Evolutionary conservation across 2,888 invertebrate genomes (phyloP).

Genomic region (Cephus pulcher): DNA sequence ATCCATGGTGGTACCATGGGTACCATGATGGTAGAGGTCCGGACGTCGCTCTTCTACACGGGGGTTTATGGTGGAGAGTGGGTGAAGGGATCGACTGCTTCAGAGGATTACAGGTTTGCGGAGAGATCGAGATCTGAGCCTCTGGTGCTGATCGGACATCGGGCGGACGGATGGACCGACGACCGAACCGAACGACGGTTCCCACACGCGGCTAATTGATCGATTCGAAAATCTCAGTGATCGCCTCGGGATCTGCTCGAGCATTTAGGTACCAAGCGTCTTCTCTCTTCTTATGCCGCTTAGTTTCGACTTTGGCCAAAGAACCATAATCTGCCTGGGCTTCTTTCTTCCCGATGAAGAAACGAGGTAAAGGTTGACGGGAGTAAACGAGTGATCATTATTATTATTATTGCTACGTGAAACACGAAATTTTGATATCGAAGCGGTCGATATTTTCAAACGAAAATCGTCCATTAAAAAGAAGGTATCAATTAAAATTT

Average conservation of each 20-base stretch:
- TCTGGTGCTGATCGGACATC: constrained; percentile 56
- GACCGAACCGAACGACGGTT: constrained; percentile 56
- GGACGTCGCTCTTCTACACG: neutral
- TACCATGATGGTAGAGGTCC: constrained; percentile 8
- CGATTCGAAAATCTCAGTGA: constrained; percentile 66
- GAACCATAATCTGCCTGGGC: constrained; percentile 24
- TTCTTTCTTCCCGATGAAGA: neutral
- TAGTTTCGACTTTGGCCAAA: constrained; percentile 25
- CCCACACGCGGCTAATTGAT: constrained; percentile 67
- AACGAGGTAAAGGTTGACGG: neutral
- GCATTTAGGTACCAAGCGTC: constrained; percentile 14
- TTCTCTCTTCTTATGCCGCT: constrained; percentile 9
- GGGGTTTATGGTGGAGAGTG: neutral
- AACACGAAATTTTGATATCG: neutral
- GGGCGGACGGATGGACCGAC: constrained; percentile 43
- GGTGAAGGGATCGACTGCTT: constrained; percentile 12
- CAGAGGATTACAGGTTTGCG: constrained; percentile 66
- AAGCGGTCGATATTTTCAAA: neutral
- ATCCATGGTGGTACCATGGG: constrained; percentile 7
- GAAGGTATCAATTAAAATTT: neutral
- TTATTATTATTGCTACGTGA: neutral
- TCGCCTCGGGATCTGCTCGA: constrained; percentile 51
- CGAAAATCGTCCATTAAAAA: neutral
- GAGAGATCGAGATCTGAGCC: constrained; percentile 63
- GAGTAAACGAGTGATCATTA: neutral